Conservation (phyloP, 2,888 invertebrate genomes). For the Fragum fragum region DNA sequence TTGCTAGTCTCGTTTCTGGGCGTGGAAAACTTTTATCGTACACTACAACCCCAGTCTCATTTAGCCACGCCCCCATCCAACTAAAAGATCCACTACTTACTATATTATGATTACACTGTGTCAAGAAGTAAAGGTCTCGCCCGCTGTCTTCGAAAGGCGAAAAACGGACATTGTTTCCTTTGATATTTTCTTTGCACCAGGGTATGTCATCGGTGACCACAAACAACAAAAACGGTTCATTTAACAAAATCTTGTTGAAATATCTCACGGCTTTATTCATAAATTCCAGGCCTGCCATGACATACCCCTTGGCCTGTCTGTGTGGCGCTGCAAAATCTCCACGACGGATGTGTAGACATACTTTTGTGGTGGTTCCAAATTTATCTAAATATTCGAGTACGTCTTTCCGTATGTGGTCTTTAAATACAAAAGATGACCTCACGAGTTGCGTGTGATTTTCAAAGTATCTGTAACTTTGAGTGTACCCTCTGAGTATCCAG, state of each 20-base stretch:
- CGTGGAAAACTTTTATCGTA: background rate
- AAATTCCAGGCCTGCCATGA: background rate
- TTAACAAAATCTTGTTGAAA: background rate
- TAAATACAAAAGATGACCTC: background rate
- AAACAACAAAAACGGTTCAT: background rate
- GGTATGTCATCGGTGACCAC: background rate
- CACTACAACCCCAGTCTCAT: background rate
- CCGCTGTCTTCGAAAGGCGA: background rate
- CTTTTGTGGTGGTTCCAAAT: background rate
- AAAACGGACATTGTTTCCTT: background rate
- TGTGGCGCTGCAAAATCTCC: background rate
- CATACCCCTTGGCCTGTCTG: background rate
- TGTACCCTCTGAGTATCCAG: background rate
- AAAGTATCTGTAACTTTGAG: background rate
- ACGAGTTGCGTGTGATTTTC: background rate
- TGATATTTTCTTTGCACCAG: slow-evolving; percentile 7
- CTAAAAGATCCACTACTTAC: background rate
- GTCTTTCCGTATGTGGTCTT: background rate
- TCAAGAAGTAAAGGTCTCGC: background rate
- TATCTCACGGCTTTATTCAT: background rate
- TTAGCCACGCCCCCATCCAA: slow-evolving; percentile 14
- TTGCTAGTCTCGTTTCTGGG: background rate
- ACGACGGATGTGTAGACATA: slow-evolving; percentile 4
- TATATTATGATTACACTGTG: background rate
- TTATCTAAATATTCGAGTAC: background rate